Evolutionary conservation across 2,113 vertebrate genomes (phyloP).

Genomic region (Micromys minutus): DNA sequence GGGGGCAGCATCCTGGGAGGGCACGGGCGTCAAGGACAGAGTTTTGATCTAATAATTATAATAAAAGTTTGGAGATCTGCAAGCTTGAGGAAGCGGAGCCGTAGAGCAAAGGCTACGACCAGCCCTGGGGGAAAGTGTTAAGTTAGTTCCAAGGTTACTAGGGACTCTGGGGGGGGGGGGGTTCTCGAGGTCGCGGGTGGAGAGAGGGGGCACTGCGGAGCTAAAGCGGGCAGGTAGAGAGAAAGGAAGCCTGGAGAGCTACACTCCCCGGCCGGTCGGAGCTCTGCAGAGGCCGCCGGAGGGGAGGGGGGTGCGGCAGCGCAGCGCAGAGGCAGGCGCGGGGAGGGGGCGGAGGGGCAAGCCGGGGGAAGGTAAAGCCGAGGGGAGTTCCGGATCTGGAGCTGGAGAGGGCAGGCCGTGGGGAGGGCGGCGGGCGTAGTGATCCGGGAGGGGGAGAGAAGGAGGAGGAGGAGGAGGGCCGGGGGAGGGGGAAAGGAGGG

Average conservation of each 20-base stretch:
- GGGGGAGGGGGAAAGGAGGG: slow-evolving; percentile 53
- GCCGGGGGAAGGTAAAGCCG: slow-evolving; percentile 46
- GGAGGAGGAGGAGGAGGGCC: slow-evolving; percentile 7
- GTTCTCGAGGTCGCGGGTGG: neutral
- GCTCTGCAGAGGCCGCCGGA: slow-evolving; percentile 38
- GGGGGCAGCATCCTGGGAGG: neutral
- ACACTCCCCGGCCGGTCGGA: neutral
- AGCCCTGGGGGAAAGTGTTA: neutral
- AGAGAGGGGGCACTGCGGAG: neutral
- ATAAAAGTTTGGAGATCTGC: slow-evolving; percentile 68
- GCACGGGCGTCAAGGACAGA: neutral
- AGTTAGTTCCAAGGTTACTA: slow-evolving; percentile 45
- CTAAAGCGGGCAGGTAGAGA: neutral
- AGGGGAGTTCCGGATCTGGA: slow-evolving; percentile 73
- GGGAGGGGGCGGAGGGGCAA: slow-evolving; percentile 50
- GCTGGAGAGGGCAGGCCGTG: slow-evolving; percentile 59
- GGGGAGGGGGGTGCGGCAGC: neutral
- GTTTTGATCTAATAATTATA: neutral
- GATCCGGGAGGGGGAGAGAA: slow-evolving; percentile 50
- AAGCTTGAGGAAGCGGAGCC: slow-evolving; percentile 11
- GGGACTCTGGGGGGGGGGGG: neutral
- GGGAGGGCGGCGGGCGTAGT: slow-evolving; percentile 55
- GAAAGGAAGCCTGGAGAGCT: neutral
- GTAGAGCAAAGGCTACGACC: slow-evolving; percentile 32
- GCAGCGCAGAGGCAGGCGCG: slow-evolving; percentile 41